phyloP scores from a whole-genome alignment of 2,113 vertebrate species.

The Dendrocopos noguchii region DNA sequence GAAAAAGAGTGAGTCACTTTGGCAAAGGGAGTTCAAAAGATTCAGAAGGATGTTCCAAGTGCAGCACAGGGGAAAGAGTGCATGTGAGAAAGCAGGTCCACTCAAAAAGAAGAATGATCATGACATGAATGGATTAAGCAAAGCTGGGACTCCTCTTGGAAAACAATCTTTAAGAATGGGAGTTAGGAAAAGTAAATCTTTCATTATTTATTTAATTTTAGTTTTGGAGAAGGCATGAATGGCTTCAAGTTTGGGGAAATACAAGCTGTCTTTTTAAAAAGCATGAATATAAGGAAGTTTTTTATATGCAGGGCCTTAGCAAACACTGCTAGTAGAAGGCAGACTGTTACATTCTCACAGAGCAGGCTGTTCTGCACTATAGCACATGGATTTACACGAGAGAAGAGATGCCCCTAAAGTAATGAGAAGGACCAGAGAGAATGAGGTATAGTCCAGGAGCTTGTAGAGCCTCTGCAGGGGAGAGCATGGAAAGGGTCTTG shows the following conservation, averaged over 20 bases:
- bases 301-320: not conserved
- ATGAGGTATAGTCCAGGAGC: not conserved
- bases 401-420: not conserved
- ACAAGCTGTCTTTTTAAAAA: not conserved
- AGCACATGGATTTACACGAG: not conserved
- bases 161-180: not conserved
- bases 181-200: not conserved
- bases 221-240: not conserved
- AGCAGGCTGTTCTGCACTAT: not conserved
- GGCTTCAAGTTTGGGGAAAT: not conserved
- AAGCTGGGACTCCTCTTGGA: not conserved
- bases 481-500: not conserved
- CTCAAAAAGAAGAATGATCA: not conserved
- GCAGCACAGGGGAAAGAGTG: not conserved
- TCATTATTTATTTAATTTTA: not conserved
- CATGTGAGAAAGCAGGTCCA: not conserved
- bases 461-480: not conserved
- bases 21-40: not conserved
- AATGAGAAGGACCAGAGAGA: not conserved
- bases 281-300: not conserved
- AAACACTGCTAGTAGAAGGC: not conserved
- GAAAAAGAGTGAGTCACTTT: constrained; percentile 1
- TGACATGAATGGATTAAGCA: constrained; percentile 28
- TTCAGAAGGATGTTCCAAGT: constrained; percentile 23
- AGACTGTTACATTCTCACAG: not conserved